Evolutionary conservation across 1,140 invertebrate species (phyloP), one percentile per base, ranked within the genome.

Genomic region (Thaumetopoea pityocampa): DNA sequence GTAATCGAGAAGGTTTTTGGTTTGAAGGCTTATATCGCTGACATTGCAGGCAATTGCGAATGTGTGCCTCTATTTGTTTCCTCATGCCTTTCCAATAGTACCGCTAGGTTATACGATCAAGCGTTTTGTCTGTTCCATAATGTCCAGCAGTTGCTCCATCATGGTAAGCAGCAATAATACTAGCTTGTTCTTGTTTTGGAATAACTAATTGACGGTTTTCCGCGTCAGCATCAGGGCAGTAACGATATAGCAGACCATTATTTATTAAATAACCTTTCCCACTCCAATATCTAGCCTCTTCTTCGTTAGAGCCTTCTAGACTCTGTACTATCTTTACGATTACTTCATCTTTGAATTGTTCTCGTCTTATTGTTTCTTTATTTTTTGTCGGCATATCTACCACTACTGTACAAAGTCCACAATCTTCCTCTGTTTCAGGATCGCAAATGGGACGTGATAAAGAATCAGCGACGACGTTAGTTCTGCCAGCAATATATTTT

Each of bases 1-100:
- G 11, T 3, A 38, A 11, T 1, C 36, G 24, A 7, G 27, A 12
- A 3, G 37, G 37, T 23, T 41, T 32, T 11, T 16, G 5, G n/a
- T 41, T 41, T 1, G 17, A 14, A 1, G 37, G 27, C 11, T 41
- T 41, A n/a, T 41, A 41, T 16, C 37, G 8, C 7, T 41, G 37
- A 11, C 37, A 41, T 9, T 1, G 1, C 1, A 41, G 1, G 12
- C 37, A 41, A 9, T 24, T 22, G 6, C 17, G 16, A 10, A 41
- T 11, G 15, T 41, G 32, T 1, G 2, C n/a, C 18, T 41, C 37
- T 5, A 30, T 40, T 0, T 40, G 8, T 8, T 22, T 29, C 6
- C 37, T 12, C 37, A 40, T 40, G 1, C 37, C 37, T 14, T 30
- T 41, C 27, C 28, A 41, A 17, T 14, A 23, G 7, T 41, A 41